Percentiles rank a stretch among this genome's conserved stretches.
Conservation (phyloP, 2,113 vertebrate genomes). For the Ancistrus triradiatus region DNA sequence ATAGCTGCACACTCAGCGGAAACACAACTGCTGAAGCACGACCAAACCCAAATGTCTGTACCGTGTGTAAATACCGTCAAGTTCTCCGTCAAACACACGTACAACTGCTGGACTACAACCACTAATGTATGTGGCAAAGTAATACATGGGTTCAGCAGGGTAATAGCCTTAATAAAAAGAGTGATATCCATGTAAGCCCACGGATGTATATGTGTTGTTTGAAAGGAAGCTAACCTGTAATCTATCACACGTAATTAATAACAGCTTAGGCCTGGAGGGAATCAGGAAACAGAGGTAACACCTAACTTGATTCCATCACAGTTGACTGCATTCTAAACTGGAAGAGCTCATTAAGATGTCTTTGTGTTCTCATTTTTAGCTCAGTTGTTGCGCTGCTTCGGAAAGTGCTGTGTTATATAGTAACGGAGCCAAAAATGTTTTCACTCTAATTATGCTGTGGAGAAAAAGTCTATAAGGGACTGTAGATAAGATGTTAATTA, state of each 20-base stretch:
- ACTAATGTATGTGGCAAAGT: too few relatives aligned
- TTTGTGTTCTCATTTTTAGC: too few relatives aligned
- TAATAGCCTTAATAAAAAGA: too few relatives aligned
- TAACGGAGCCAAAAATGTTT: background rate
- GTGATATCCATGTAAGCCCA: too few relatives aligned
- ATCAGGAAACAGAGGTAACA: background rate
- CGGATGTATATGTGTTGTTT: too few relatives aligned
- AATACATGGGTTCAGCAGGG: too few relatives aligned
- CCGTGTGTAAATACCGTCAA: too few relatives aligned
- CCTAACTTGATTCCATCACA: background rate
- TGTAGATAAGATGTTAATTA: constrained; percentile 1
- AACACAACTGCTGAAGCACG: background rate
- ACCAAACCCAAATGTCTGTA: background rate
- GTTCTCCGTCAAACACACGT: too few relatives aligned
- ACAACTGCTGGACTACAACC: too few relatives aligned
- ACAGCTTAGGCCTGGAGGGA: constrained; percentile 4
- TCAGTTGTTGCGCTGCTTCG: too few relatives aligned
- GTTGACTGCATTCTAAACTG: constrained; percentile 9
- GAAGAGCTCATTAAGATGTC: background rate
- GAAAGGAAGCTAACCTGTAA: too few relatives aligned
- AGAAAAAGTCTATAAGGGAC: background rate
- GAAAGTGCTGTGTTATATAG: background rate
- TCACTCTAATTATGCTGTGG: background rate
- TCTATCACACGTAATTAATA: constrained; percentile 11
- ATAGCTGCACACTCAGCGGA: background rate